A percentile compares a stretch with the other conserved stretches of the same genome.
Conservation (phyloP, 1,140 invertebrate species). For the Adoxophyes honmai region DNA sequence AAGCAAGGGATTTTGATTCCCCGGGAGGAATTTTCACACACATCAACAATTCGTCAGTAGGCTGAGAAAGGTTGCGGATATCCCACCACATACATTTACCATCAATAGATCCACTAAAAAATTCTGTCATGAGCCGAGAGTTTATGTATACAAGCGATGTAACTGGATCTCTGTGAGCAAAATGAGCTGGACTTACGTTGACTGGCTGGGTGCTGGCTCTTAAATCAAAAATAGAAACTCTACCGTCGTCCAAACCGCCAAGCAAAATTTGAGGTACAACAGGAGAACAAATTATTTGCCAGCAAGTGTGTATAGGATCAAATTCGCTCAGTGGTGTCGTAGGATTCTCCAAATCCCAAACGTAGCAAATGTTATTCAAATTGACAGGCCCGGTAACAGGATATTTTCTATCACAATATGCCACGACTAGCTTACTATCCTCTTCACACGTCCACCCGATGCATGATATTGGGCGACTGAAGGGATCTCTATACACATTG, state of each 20-base stretch:
- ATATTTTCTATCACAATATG: constrained; percentile 84
- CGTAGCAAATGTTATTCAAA: constrained; percentile 75
- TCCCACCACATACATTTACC: constrained; percentile 92
- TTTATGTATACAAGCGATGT: constrained; percentile 83
- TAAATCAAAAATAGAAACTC: constrained; percentile 87
- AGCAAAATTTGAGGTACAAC: constrained; percentile 87
- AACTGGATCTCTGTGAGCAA: constrained; percentile 85
- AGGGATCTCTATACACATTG: constrained; percentile 85
- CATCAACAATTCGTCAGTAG: constrained; percentile 81
- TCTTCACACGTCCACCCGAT: constrained; percentile 90
- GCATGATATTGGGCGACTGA: constrained; percentile 80
- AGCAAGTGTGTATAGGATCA: constrained; percentile 81
- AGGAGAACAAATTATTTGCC: constrained; percentile 89
- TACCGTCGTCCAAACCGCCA: constrained; percentile 89
- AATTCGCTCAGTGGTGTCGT: constrained; percentile 84
- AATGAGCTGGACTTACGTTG: constrained; percentile 71
- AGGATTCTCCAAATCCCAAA: constrained; percentile 92
- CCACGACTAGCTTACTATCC: constrained; percentile 84
- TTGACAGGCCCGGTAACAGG: constrained; percentile 79
- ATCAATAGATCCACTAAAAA: constrained; percentile 91
- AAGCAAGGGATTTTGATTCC: constrained; percentile 77
- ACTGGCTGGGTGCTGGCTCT: constrained; percentile 79
- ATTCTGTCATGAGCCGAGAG: constrained; percentile 87
- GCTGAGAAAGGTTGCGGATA: constrained; percentile 84
- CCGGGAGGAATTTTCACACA: constrained; percentile 81